Base-by-base conservation (phyloP, 2,888 invertebrate genomes). In the Nomada fucata region DNA sequence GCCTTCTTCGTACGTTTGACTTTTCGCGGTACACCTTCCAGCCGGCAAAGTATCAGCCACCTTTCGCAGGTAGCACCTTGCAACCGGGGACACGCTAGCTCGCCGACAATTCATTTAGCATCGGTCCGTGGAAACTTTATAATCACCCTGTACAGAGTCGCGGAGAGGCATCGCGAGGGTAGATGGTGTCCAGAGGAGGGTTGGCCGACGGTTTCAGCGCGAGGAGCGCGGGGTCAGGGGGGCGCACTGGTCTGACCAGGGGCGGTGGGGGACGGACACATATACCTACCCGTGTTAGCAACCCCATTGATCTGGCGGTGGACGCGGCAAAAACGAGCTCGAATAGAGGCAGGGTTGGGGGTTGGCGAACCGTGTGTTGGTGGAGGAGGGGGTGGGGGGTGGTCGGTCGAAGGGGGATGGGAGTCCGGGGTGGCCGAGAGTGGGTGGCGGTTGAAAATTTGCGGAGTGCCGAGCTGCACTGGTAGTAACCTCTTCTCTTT, bases 281-380 rank as follows among this genome's bases (percentile, higher is more conserved):
- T 89, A 91, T 91, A 92, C 91, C 90, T 91, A 92, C 90, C 81
- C 91, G 92, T 93, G 93, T 93, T 93, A 93, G 93, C 93, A 93
- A 92, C 92, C 93, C 92, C 93, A 93, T 93, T 93, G 93, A 93
- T 93, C 93, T 93, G 93, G 90, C 91, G 91, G 92, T 91, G 92
- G 91, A 91, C 91, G 92, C 91, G 91, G 92, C 91, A 92, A 92
- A 92, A 92, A 92, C 92, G 92, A 91, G 91, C 91, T 88, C 84
- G 89, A 89, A 88, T 87, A 82, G 87, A 85, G 86, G 84, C 82
- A 84, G 84, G 86, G 84, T 73, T 82, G 82, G 86, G 72, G 82
- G 79, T 71, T 70, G 77, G 77, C 82, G 83, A 75, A 77, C 68
- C 76, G 74, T 77, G 76, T 57, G 47, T 60, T 59, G 73, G 64